A percentile compares a stretch with the other conserved stretches of the same genome.
phyloP scores from a whole-genome alignment of 2,888 invertebrate genomes.

The Apamea anceps region DNA sequence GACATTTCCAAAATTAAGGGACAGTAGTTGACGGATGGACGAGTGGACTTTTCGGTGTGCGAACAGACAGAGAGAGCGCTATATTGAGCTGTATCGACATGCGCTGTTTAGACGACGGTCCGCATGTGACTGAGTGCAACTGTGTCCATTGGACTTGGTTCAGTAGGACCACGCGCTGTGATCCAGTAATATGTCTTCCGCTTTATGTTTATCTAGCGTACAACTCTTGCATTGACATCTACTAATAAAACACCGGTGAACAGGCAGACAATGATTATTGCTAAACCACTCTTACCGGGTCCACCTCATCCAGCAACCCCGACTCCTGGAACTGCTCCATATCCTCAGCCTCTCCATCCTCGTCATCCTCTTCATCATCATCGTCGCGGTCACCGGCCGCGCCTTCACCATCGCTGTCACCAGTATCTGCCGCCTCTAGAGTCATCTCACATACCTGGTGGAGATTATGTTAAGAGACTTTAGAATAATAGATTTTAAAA shows the following conservation, averaged over 20 bases:
- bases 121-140: not conserved
- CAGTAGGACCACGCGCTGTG: not conserved
- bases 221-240: not conserved
- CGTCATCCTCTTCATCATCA: constrained; percentile 94
- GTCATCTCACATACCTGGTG: constrained; percentile 94
- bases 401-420: constrained; percentile 86
- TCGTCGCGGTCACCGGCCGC: constrained; percentile 86
- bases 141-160: not conserved
- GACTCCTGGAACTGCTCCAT: constrained; percentile 99
- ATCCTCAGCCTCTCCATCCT: constrained; percentile 98
- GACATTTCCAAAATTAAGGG: constrained; percentile 3
- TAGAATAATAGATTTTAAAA: not conserved
- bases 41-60: not conserved
- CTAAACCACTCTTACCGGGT: constrained; percentile 91
- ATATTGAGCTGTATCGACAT: not conserved
- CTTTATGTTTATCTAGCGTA: not conserved
- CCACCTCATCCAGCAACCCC: constrained; percentile 97
- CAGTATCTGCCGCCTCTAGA: constrained; percentile 92
- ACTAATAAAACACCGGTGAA: not conserved
- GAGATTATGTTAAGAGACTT: not conserved
- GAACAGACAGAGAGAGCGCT: not conserved
- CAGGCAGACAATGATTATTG: not conserved
- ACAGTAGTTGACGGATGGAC: not conserved
- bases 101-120: not conserved
- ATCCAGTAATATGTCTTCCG: not conserved